Evolutionary conservation across 2,113 vertebrate genomes (phyloP).

Genomic region (Dipodomys spectabilis): DNA sequence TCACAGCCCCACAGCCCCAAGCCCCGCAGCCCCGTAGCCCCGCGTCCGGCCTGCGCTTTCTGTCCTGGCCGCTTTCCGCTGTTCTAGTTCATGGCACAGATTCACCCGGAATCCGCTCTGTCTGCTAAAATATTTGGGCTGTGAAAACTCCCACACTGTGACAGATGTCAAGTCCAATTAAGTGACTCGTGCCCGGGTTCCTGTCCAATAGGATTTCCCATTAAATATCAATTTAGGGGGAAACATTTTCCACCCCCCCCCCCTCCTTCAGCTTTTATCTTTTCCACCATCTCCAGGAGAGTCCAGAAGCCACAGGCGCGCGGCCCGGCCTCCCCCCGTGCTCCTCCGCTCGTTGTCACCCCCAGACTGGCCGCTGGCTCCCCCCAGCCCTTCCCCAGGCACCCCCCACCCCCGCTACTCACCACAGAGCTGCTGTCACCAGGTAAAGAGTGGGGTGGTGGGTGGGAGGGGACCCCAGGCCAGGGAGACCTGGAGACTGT

Average conservation of each 20-base stretch:
- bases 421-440: conserved; percentile 71
- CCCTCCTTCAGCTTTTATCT: conserved; percentile 88
- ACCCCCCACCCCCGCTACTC: conserved; percentile 69
- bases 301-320: conserved; percentile 68
- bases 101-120: conserved; percentile 86
- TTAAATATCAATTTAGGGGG: conserved; percentile 90
- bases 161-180: conserved; percentile 92
- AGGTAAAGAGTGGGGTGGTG: conserved; percentile 79
- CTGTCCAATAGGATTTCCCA: conserved; percentile 90
- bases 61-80: conserved; percentile 84
- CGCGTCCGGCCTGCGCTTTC: conserved; percentile 75
- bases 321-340: conserved; percentile 77
- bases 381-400: conserved; percentile 73
- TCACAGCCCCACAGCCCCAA: no score
- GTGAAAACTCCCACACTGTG: conserved; percentile 91
- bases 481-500: conserved; percentile 73
- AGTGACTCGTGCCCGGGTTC: conserved; percentile 88
- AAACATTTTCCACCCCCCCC: conserved; percentile 81
- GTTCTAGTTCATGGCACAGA: conserved; percentile 88
- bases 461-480: conserved; percentile 57
- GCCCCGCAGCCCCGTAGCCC: no score
- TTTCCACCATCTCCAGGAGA: conserved; percentile 85
- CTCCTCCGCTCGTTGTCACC: conserved; percentile 73
- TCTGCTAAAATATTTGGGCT: conserved; percentile 90
- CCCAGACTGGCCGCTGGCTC: background rate